These are phyloP conservation scores for Noctua fimbriata DNA, from an alignment of 2,888 invertebrate species.

Conservation along the genomic window DNA sequence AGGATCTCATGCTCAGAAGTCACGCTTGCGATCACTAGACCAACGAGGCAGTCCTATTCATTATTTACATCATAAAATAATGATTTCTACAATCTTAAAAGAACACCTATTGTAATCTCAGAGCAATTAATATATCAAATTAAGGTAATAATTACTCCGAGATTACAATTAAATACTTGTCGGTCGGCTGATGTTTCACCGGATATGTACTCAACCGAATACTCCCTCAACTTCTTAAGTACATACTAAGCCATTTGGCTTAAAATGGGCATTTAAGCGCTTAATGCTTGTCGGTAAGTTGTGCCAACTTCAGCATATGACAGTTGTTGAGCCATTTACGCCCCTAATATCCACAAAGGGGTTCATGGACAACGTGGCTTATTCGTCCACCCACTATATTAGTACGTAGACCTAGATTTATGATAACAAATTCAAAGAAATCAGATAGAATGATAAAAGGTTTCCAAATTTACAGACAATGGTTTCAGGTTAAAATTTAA, in stretches of 20 bases:
- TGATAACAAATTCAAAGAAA: not conserved
- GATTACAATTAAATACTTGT: constrained; percentile 15
- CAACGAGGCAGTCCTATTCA: too few relatives aligned
- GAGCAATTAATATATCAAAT: constrained; percentile 1
- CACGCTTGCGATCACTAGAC: too few relatives aligned
- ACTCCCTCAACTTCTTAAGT: constrained; percentile 12
- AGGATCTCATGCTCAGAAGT: too few relatives aligned
- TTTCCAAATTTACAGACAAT: not conserved
- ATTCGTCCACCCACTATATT: not conserved
- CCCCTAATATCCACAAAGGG: constrained; percentile 8
- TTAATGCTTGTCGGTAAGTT: constrained; percentile 18
- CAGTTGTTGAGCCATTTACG: constrained; percentile 28
- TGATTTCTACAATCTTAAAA: not conserved
- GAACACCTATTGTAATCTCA: not conserved
- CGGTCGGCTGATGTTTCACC: constrained; percentile 1
- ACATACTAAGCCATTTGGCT: constrained; percentile 21
- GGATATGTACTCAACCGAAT: constrained; percentile 8
- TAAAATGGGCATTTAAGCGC: constrained; percentile 24
- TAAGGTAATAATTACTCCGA: constrained; percentile 13
- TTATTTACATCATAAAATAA: not conserved
- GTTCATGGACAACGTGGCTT: constrained; percentile 6
- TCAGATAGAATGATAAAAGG: not conserved
- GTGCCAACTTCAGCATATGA: constrained; percentile 30
- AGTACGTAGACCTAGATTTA: not conserved
- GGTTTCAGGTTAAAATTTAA: not conserved